These are phyloP conservation scores for Listronotus oregonensis DNA, from an alignment of 1,140 invertebrate species.

Conservation along the genomic window DNA sequence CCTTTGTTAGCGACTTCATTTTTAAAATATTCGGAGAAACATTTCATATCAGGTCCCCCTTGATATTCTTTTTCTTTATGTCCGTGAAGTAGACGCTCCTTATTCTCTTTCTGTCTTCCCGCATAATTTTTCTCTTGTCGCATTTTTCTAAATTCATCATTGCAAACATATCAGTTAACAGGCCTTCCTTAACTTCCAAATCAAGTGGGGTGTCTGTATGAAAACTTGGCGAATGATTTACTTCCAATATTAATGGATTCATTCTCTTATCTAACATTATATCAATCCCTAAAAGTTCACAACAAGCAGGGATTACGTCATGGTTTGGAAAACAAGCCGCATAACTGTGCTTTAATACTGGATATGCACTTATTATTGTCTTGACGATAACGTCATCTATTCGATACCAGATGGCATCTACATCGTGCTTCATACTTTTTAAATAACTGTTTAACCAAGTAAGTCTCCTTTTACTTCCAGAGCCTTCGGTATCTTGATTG, in stretches of 20 bases:
- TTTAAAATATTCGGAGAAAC: conserved; percentile 49
- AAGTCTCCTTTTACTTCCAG: conserved; percentile 84
- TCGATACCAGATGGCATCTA: conserved; percentile 75
- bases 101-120: conserved; percentile 71
- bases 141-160: conserved; percentile 81
- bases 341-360: conserved; percentile 86
- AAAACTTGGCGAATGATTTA: conserved; percentile 91
- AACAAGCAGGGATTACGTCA: conserved; percentile 82
- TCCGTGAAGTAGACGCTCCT: conserved; percentile 68
- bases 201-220: conserved; percentile 84
- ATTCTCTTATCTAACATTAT: conserved; percentile 83
- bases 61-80: conserved; percentile 54
- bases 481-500: conserved; percentile 70
- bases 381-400: conserved; percentile 91
- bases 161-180: conserved; percentile 81
- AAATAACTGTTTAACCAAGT: conserved; percentile 80
- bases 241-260: conserved; percentile 86
- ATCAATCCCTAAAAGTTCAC: conserved; percentile 88
- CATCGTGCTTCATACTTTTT: conserved; percentile 70
- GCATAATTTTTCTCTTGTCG: conserved; percentile 75
- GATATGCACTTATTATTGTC: conserved; percentile 83
- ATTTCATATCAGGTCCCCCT: conserved; percentile 21
- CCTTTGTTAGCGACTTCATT: conserved; percentile 59
- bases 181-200: conserved; percentile 78
- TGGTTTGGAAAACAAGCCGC: conserved; percentile 85